phyloP scores from a whole-genome alignment of 2,113 vertebrate species.

The Tylochromis polylepis region DNA sequence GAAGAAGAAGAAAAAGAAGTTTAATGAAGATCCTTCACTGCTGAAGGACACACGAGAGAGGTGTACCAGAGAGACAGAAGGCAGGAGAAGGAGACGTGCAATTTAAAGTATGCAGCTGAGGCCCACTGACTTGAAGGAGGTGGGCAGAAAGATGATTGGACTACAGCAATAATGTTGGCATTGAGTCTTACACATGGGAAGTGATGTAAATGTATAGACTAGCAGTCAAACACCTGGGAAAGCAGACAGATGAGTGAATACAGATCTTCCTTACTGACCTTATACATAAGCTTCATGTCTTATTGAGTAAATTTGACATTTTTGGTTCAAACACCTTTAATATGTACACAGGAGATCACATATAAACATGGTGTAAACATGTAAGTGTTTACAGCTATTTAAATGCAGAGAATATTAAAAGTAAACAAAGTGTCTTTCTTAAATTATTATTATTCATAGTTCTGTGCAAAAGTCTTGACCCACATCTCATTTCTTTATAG shows the following conservation, averaged over 20 bases:
- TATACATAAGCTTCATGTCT: background rate
- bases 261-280: background rate
- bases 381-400: background rate
- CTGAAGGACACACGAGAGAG: background rate
- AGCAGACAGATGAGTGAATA: background rate
- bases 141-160: background rate
- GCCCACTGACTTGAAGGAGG: background rate
- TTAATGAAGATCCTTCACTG: background rate
- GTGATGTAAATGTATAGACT: accelerated
- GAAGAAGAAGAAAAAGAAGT: background rate
- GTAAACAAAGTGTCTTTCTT: background rate
- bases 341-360: background rate
- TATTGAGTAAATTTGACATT: background rate
- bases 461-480: background rate
- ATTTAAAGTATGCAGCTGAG: background rate
- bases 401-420: background rate
- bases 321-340: background rate
- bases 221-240: background rate
- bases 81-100: background rate
- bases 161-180: background rate
- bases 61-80: background rate
- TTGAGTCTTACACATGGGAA: background rate
- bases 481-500: background rate
- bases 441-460: background rate
- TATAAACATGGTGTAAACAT: too few species aligned